Percentiles rank a stretch among this genome's conserved stretches.
Evolutionary conservation across 92 coral and sea anemone genomes (phyloP).

Genomic region (Siderastrea siderea): DNA sequence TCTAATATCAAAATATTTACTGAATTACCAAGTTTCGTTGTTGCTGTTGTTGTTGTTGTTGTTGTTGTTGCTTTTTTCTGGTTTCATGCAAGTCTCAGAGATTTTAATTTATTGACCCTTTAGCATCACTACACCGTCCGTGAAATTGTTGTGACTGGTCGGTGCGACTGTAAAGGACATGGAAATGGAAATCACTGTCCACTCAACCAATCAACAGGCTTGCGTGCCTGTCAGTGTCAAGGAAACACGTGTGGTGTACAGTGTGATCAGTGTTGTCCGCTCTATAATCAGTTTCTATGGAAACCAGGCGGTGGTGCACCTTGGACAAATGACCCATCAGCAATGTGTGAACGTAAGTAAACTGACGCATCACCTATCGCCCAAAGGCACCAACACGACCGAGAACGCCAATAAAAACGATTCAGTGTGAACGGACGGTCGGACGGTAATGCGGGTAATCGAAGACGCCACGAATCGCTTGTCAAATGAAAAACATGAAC

Average conservation of each 20-base stretch:
- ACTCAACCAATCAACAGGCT: constrained; percentile 69
- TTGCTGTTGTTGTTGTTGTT: too few species aligned
- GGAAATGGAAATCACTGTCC: constrained; percentile 84
- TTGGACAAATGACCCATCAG: constrained; percentile 73
- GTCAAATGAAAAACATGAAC: too few species aligned
- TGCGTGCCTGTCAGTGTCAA: constrained; percentile 77
- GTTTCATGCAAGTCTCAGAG: background rate
- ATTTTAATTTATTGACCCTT: background rate
- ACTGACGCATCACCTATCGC: too few species aligned
- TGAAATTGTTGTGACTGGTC: constrained; percentile 81
- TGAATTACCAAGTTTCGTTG: too few species aligned
- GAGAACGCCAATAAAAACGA: too few species aligned
- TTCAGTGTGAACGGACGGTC: too few species aligned
- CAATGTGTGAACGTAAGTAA: constrained; percentile 85
- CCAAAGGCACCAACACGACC: too few species aligned
- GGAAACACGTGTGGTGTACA: constrained; percentile 89
- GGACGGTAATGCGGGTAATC: too few species aligned
- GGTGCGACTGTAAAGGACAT: constrained; percentile 92
- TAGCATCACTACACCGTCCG: constrained; percentile 95
- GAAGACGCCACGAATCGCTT: too few species aligned
- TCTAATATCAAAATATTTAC: too few species aligned
- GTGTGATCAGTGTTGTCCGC: constrained; percentile 88
- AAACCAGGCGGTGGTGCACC: constrained; percentile 85
- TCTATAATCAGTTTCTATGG: constrained; percentile 94
- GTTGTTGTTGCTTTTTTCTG: too few species aligned